Conservation (phyloP, 2,797 vertebrate species). For the Yasuhikotakia modesta region DNA sequence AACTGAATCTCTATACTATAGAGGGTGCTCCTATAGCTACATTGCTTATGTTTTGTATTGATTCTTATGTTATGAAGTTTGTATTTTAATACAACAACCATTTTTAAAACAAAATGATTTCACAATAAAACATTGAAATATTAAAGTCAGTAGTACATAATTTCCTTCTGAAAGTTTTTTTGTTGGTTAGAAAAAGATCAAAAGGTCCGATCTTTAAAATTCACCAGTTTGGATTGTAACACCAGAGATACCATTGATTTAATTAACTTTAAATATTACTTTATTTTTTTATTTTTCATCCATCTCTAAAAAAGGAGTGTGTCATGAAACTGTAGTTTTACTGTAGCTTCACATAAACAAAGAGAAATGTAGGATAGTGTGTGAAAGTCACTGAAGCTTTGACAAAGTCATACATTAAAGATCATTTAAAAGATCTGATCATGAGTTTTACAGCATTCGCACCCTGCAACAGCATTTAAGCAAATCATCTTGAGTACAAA, state of each 20-base stretch:
- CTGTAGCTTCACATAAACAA: background rate
- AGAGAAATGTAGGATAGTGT: background rate
- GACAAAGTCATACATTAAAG: slow-evolving; percentile 7
- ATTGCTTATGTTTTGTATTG: background rate
- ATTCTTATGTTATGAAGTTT: slow-evolving; percentile 3
- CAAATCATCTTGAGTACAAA: slow-evolving; percentile 22
- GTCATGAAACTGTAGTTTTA: no score
- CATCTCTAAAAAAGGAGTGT: slow-evolving; percentile 6
- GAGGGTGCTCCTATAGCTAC: background rate
- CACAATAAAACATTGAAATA: slow-evolving; percentile 15
- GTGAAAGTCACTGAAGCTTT: background rate
- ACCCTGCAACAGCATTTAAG: slow-evolving; percentile 47
- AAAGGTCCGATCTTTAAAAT: no score
- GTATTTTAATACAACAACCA: background rate
- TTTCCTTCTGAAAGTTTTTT: no score
- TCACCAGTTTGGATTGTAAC: no score
- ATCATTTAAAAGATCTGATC: slow-evolving; percentile 7
- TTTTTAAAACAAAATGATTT: background rate
- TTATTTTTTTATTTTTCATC: no score
- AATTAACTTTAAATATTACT: slow-evolving; percentile 29
- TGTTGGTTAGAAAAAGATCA: no score
- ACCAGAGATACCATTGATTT: no score
- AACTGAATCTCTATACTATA: background rate
- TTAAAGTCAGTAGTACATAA: background rate
- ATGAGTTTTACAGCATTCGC: slow-evolving; percentile 40